phyloP scores from a whole-genome alignment of 2,888 invertebrate species.

The Metellina segmentata region DNA sequence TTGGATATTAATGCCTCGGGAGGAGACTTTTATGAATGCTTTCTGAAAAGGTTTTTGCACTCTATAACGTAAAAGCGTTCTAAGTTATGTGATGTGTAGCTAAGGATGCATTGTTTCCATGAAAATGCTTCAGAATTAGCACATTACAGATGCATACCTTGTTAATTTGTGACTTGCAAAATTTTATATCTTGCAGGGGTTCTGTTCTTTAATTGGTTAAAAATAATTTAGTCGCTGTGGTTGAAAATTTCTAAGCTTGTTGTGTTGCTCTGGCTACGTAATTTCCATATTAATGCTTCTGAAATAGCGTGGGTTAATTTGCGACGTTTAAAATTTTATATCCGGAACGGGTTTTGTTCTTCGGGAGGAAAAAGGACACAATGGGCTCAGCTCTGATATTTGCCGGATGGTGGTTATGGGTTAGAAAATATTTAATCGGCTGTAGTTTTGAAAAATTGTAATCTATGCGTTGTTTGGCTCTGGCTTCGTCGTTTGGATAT shows the following conservation, averaged over 20 bases:
- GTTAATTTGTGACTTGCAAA: too few relatives aligned
- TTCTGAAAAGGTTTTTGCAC: not conserved
- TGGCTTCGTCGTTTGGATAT: too few relatives aligned
- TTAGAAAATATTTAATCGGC: not conserved
- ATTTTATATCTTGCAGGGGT: too few relatives aligned
- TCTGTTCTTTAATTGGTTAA: not conserved
- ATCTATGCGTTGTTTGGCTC: too few relatives aligned
- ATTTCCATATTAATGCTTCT: not conserved
- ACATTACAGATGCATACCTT: too few relatives aligned
- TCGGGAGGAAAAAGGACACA: not conserved
- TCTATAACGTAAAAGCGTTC: too few relatives aligned
- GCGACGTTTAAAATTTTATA: conserved; percentile 12
- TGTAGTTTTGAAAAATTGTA: not conserved
- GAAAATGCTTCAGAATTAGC: too few relatives aligned
- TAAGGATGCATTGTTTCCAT: too few relatives aligned
- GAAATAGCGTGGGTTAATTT: not conserved
- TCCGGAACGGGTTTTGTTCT: not conserved
- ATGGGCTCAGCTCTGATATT: too few relatives aligned
- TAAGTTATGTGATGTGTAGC: too few relatives aligned
- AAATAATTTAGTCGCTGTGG: not conserved
- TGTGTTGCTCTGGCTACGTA: too few relatives aligned
- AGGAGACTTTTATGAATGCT: not conserved
- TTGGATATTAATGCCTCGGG: not conserved
- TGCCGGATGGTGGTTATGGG: not conserved
- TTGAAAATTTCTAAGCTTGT: not conserved